These are phyloP conservation scores for Sebastes fasciatus DNA, from an alignment of 2,113 vertebrate species.

Conservation along the genomic window DNA sequence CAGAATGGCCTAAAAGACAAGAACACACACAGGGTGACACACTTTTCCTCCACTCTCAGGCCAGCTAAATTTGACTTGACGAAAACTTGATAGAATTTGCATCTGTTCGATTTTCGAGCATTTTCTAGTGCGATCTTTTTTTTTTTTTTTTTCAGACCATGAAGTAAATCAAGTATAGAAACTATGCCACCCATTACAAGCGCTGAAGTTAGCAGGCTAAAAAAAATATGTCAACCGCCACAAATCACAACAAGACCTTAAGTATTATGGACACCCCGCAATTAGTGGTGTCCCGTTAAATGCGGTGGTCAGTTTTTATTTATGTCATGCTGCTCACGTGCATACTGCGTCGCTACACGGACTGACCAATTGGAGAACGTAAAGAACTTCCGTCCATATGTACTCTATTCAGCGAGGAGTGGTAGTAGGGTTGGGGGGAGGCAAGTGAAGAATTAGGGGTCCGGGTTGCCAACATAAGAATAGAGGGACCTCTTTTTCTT, in stretches of 20 bases:
- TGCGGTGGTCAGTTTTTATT: conserved; percentile 61
- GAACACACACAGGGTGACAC: conserved; percentile 62
- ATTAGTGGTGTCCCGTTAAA: conserved; percentile 67
- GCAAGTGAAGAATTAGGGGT: conserved; percentile 55
- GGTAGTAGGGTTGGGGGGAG: conserved; percentile 42
- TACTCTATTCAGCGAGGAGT: conserved; percentile 33
- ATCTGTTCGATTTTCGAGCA: conserved; percentile 32
- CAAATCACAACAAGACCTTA: conserved; percentile 60
- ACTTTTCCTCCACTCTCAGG: conserved; percentile 39
- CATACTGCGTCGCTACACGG: conserved; percentile 20
- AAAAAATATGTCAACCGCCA: conserved; percentile 43
- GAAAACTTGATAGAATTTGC: conserved; percentile 32
- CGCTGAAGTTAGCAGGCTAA: conserved; percentile 48
- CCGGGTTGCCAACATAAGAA: conserved; percentile 51
- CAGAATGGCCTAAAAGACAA: conserved; percentile 74
- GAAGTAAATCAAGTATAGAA: conserved; percentile 40
- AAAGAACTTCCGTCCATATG: conserved; percentile 45
- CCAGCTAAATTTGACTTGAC: conserved; percentile 28
- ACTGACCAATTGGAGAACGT: conserved; percentile 50
- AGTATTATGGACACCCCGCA: conserved; percentile 46
- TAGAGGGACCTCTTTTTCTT: conserved; percentile 68
- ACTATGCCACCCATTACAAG: conserved; percentile 43
- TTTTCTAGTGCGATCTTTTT: conserved; percentile 43
- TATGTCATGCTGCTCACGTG: conserved; percentile 47
- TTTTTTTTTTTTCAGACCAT: conserved; percentile 21